phyloP scores from a whole-genome alignment of 2,113 vertebrate genomes.

The Lophotis ruficrista region DNA sequence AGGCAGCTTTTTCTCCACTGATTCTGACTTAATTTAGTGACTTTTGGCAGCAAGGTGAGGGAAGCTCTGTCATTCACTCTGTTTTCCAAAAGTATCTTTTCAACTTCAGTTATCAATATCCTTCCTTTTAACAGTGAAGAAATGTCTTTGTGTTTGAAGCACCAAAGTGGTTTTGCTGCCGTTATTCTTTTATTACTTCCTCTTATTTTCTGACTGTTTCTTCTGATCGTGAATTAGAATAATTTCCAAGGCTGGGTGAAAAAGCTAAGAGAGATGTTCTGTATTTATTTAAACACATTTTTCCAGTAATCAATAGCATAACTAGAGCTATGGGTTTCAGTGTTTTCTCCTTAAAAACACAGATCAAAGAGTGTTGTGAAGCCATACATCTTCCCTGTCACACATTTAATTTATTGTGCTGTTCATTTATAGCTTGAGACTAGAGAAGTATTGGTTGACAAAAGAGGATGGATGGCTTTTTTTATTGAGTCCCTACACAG shows the following conservation, averaged over 20 bases:
- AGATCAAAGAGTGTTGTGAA: conserved; percentile 49
- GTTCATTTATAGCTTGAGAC: conserved; percentile 64
- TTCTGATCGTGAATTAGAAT: conserved; percentile 13
- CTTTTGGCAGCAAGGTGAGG: neutral
- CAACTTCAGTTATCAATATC: neutral
- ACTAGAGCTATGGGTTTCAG: conserved; percentile 49
- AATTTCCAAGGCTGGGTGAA: neutral
- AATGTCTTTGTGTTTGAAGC: neutral
- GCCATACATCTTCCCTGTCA: conserved; percentile 53
- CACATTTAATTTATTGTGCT: conserved; percentile 70
- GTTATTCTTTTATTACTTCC: neutral
- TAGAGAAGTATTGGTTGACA: conserved; percentile 54
- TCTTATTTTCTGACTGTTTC: conserved; percentile 14
- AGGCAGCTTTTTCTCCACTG: neutral
- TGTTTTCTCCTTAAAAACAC: conserved; percentile 58
- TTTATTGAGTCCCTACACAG: conserved; percentile 48
- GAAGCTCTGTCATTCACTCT: neutral
- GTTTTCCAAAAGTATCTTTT: conserved; percentile 21
- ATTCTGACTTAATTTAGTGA: neutral
- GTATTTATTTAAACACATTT: conserved; percentile 30
- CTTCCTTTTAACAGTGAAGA: conserved; percentile 28
- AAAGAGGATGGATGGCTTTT: conserved; percentile 62
- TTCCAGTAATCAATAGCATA: conserved; percentile 29
- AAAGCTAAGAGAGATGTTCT: neutral
- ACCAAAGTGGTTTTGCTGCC: neutral